A percentile compares a stretch with the other conserved stretches of the same genome.
phyloP scores from a whole-genome alignment of 2,797 vertebrate genomes.

The Hippopotamyrus pictus region DNA sequence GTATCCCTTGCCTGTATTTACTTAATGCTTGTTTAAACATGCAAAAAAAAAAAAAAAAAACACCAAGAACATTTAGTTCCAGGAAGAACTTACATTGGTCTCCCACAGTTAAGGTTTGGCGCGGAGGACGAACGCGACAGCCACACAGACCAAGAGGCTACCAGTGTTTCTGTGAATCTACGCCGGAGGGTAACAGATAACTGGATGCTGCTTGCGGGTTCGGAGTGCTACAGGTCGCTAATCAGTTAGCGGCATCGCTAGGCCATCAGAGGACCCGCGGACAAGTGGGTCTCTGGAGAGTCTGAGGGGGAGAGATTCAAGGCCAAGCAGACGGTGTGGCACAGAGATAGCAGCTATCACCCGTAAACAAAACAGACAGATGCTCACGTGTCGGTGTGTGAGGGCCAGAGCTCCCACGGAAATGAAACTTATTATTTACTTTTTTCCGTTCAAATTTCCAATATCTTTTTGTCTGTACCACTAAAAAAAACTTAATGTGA shows the following conservation, averaged over 20 bases:
- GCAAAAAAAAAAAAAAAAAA: not conserved
- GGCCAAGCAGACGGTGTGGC: not conserved
- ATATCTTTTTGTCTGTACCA: not conserved
- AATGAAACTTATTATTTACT: not conserved
- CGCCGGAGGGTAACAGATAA: not conserved
- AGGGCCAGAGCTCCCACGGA: not conserved
- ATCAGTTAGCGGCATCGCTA: not conserved
- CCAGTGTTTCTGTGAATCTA: not conserved
- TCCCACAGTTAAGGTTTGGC: not conserved
- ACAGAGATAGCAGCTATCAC: slow-evolving; percentile 16
- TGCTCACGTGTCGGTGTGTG: too few species aligned
- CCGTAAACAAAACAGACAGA: not conserved
- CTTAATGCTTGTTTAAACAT: not conserved
- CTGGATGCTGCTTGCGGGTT: not conserved
- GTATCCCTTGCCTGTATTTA: not conserved
- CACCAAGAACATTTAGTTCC: not conserved
- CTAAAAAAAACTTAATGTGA: not conserved
- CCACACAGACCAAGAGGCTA: not conserved
- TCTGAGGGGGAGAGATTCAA: slow-evolving; percentile 6
- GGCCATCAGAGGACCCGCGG: not conserved
- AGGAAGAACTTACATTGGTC: not conserved
- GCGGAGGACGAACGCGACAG: not conserved
- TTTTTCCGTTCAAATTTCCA: not conserved
- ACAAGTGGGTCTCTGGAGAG: not conserved
- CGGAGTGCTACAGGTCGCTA: not conserved